These are phyloP conservation scores for Drosophila sturtevanti DNA, from an alignment of 1,140 invertebrate species.

Conservation along the genomic window DNA sequence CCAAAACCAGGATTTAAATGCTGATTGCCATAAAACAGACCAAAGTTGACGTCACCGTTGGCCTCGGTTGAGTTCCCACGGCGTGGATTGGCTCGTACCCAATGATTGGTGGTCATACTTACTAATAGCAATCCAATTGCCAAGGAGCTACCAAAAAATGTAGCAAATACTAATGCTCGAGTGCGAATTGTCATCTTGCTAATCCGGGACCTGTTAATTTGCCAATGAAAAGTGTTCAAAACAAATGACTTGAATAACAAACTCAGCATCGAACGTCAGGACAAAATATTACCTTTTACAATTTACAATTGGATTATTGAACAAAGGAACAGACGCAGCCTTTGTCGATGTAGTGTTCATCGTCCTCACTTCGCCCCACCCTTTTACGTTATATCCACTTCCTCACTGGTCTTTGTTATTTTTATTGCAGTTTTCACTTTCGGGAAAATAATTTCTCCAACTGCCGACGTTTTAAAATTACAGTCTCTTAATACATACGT, in stretches of 20 bases:
- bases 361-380: neutral
- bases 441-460: conserved; percentile 27
- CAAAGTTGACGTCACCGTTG: conserved; percentile 91
- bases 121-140: conserved; percentile 92
- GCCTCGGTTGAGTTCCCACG: conserved; percentile 88
- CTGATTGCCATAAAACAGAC: conserved; percentile 92
- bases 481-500: neutral
- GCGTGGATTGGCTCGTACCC: conserved; percentile 91
- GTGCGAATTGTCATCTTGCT: conserved; percentile 76
- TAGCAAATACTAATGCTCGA: conserved; percentile 89
- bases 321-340: conserved; percentile 3
- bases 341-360: neutral
- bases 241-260: conserved; percentile 33
- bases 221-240: neutral
- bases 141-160: conserved; percentile 93
- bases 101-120: conserved; percentile 93
- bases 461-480: neutral
- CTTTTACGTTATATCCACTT: neutral
- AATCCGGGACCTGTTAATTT: conserved; percentile 7
- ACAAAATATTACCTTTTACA: neutral
- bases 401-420: neutral
- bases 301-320: neutral
- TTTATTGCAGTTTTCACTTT: conserved; percentile 58
- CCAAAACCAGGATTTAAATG: conserved; percentile 92
- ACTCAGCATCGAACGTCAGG: conserved; percentile 12